Conservation (phyloP, 2,888 invertebrate species). For the Ganaspis brasiliensis region DNA sequence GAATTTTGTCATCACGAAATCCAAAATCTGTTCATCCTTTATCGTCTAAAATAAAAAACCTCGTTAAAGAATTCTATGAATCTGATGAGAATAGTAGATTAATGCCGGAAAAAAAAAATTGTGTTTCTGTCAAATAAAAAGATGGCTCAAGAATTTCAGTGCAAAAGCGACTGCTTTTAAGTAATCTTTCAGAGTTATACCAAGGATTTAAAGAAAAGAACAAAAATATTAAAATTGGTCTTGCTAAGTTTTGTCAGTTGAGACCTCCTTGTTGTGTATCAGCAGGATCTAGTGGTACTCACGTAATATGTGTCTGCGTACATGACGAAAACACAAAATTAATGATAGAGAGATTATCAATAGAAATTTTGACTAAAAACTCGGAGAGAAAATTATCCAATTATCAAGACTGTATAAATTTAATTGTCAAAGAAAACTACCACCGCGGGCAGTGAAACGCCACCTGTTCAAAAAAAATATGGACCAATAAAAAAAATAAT, state of each 20-base stretch:
- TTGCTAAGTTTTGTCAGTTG: neutral
- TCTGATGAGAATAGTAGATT: neutral
- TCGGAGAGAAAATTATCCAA: neutral
- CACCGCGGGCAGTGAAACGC: no score
- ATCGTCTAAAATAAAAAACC: neutral
- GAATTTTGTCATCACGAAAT: neutral
- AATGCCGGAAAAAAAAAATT: neutral
- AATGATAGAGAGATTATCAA: neutral
- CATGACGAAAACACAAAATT: neutral
- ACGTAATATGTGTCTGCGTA: neutral
- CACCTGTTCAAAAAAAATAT: no score
- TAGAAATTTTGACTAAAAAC: neutral
- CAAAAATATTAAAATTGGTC: neutral
- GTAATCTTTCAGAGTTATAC: neutral
- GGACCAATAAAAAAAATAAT: slow-evolving; percentile 20
- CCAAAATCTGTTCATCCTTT: neutral
- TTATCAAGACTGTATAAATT: neutral
- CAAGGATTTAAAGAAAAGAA: neutral
- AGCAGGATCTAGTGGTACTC: neutral
- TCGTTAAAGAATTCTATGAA: neutral
- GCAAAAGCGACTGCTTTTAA: neutral
- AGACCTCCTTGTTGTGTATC: neutral
- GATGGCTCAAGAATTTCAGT: neutral
- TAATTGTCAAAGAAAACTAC: no score
- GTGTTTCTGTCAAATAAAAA: neutral